Evolutionary conservation across 2,888 invertebrate species (phyloP).

Genomic region (Drosophila paracracens): DNA sequence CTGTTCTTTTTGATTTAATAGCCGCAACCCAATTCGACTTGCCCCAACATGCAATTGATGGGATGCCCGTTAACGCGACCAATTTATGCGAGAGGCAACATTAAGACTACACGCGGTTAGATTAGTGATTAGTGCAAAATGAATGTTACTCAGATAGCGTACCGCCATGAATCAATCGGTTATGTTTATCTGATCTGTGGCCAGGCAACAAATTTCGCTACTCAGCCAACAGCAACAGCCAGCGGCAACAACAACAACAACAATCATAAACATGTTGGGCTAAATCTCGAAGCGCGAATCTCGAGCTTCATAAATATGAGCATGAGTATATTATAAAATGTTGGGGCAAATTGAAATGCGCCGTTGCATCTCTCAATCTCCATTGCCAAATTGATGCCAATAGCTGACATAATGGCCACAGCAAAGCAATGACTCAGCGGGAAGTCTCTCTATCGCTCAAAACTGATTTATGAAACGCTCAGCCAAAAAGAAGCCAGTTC

Average conservation of each 20-base stretch:
- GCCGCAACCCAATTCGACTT: slow-evolving; percentile 17
- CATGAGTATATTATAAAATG: slow-evolving; percentile 25
- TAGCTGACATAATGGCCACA: slow-evolving; percentile 61
- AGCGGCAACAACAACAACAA: slow-evolving; percentile 6
- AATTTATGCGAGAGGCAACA: slow-evolving; percentile 57
- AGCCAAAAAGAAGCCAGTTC: not conserved
- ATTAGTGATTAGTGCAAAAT: slow-evolving; percentile 49
- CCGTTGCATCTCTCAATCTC: slow-evolving; percentile 59
- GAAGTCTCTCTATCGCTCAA: slow-evolving; percentile 11
- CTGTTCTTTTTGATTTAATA: slow-evolving; percentile 36
- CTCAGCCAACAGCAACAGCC: slow-evolving; percentile 5
- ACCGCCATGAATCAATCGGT: slow-evolving; percentile 51
- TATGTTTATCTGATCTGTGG: slow-evolving; percentile 41
- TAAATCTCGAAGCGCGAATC: slow-evolving; percentile 39
- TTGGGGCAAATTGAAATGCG: slow-evolving; percentile 62
- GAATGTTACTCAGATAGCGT: slow-evolving; percentile 35
- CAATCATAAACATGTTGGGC: slow-evolving; percentile 37
- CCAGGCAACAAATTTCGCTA: not conserved
- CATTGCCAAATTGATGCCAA: slow-evolving; percentile 50
- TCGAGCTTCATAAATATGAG: slow-evolving; percentile 44
- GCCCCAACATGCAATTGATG: slow-evolving; percentile 15
- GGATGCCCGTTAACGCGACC: slow-evolving; percentile 28
- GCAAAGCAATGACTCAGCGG: slow-evolving; percentile 35
- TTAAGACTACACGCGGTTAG: slow-evolving; percentile 38
- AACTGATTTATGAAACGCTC: slow-evolving; percentile 54